phyloP scores from a whole-genome alignment of 2,888 invertebrate genomes.

The Eupithecia insigniata region DNA sequence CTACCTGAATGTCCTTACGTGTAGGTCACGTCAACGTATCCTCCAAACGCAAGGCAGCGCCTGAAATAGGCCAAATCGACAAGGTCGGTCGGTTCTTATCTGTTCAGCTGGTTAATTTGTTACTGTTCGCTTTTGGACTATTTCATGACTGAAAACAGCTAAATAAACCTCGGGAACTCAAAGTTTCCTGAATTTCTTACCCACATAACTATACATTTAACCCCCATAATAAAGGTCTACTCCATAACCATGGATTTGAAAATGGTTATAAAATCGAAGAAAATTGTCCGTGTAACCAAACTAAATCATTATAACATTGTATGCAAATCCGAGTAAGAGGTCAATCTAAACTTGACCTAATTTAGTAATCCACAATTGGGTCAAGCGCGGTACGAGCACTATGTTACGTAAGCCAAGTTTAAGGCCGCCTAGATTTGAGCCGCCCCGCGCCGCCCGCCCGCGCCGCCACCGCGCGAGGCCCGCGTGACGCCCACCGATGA shows the following conservation, averaged over 20 bases:
- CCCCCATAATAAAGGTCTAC: neutral
- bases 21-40: conserved; percentile 30
- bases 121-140: neutral
- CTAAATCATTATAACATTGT: conserved; percentile 10
- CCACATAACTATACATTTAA: neutral
- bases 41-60: conserved; percentile 22
- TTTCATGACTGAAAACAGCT: neutral
- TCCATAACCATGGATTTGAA: neutral
- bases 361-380: conserved; percentile 35
- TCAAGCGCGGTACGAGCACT: conserved; percentile 39
- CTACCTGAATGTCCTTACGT: conserved; percentile 14
- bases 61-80: conserved; percentile 34
- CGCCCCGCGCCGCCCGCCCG: conserved; percentile 22
- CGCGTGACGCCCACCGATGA: conserved; percentile 6
- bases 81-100: conserved; percentile 32
- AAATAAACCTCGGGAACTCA: neutral
- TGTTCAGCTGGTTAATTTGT: neutral
- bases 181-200: neutral
- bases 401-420: conserved; percentile 74
- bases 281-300: conserved; percentile 9
- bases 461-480: conserved; percentile 8
- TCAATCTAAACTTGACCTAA: conserved; percentile 24
- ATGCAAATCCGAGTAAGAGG: conserved; percentile 14
- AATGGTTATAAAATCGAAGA: neutral
- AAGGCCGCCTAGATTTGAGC: conserved; percentile 63